These are phyloP conservation scores for Eugnorisma glareosa DNA, from an alignment of 2,888 invertebrate species.

Conservation along the genomic window DNA sequence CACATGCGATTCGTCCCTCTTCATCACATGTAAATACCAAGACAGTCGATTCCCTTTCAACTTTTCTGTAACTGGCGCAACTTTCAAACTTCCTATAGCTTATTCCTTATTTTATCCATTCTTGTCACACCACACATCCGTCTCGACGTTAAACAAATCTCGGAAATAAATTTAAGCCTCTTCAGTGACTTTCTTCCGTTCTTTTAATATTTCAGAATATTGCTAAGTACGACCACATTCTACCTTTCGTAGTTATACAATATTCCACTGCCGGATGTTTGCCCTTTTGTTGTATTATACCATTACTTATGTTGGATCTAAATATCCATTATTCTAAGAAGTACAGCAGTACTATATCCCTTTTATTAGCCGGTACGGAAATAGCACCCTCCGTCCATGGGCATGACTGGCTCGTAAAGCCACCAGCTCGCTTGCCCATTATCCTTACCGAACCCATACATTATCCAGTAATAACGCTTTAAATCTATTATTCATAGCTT, in stretches of 20 bases:
- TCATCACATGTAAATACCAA: no score
- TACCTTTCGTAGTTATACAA: background rate
- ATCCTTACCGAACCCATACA: slow-evolving; percentile 53
- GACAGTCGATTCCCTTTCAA: no score
- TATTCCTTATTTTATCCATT: no score
- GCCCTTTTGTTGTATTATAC: slow-evolving; percentile 24
- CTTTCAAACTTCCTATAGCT: no score
- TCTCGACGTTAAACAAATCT: no score
- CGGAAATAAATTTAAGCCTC: background rate
- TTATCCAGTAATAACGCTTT: slow-evolving; percentile 47
- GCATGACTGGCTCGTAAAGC: slow-evolving; percentile 62
- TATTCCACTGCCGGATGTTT: slow-evolving; percentile 12
- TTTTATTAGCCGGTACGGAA: slow-evolving; percentile 61
- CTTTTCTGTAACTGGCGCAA: no score
- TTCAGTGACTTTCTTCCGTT: background rate
- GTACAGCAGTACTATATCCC: slow-evolving; percentile 43
- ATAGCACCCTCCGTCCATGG: slow-evolving; percentile 62
- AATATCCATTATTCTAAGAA: slow-evolving; percentile 55
- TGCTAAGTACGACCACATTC: background rate
- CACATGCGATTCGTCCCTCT: no score
- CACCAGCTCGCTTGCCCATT: slow-evolving; percentile 49
- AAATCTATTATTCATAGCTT: slow-evolving; percentile 55
- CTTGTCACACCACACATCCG: no score
- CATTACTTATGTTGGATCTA: slow-evolving; percentile 26
- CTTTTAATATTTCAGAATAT: background rate